Conservation (phyloP, 2,797 vertebrate genomes). For the Falco concolor region DNA sequence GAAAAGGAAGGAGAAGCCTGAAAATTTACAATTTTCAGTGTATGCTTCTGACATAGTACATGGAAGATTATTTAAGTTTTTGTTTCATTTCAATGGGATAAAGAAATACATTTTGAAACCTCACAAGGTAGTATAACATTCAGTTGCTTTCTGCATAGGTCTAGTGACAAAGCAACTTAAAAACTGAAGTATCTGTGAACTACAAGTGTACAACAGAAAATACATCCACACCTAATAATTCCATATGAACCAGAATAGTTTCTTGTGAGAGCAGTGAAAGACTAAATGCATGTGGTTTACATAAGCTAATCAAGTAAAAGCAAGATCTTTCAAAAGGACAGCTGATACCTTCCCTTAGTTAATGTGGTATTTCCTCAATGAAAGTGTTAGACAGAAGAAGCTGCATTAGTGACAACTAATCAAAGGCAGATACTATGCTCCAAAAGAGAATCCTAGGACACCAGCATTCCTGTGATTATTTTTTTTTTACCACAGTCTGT, state of each 20-base stretch:
- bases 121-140: not conserved
- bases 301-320: not conserved
- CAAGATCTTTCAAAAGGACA: not conserved
- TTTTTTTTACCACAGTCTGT: not conserved
- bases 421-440: not conserved
- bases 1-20: not conserved
- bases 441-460: not conserved
- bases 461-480: not conserved
- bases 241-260: not conserved
- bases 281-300: not conserved
- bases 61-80: not conserved
- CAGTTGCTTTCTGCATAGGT: not conserved
- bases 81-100: not conserved
- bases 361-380: not conserved
- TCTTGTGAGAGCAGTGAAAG: not conserved
- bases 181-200: not conserved
- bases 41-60: not conserved
- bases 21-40: not conserved
- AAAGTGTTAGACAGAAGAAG: not conserved
- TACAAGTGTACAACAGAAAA: not conserved
- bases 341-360: not conserved
- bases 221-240: not conserved
- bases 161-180: not conserved
- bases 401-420: not conserved
- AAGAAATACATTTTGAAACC: not conserved